Conservation (phyloP, 2,113 vertebrate genomes). For the Tor tambroides region DNA sequence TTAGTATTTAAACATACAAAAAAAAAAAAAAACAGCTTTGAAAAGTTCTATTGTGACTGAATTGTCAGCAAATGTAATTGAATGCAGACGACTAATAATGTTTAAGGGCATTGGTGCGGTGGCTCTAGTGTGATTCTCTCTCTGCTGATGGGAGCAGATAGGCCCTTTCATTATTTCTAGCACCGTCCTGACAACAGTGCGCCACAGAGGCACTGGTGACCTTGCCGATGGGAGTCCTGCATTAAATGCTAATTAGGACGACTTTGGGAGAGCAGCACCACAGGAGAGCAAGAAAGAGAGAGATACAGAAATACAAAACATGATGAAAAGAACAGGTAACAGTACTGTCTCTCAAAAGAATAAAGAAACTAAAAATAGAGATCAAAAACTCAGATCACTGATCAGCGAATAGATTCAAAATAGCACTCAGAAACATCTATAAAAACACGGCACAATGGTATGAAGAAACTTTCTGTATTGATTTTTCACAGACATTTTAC, state of each 20-base stretch:
- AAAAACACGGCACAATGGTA: neutral
- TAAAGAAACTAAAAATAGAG: slow-evolving; percentile 21
- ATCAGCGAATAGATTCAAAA: slow-evolving; percentile 3
- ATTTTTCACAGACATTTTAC: neutral
- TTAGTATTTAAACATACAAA: neutral
- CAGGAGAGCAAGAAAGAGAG: slow-evolving; percentile 45
- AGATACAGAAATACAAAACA: slow-evolving; percentile 45
- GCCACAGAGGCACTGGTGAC: slow-evolving; percentile 67
- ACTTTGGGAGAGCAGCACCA: slow-evolving; percentile 69
- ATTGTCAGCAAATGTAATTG: slow-evolving; percentile 70
- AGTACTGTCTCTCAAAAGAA: slow-evolving; percentile 47
- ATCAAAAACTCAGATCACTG: slow-evolving; percentile 9
- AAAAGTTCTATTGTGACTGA: slow-evolving; percentile 40
- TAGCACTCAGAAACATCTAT: neutral
- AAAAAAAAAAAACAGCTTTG: neutral
- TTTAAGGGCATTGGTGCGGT: slow-evolving; percentile 36
- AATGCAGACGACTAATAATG: slow-evolving; percentile 70
- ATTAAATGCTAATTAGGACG: slow-evolving; percentile 74
- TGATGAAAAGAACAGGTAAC: slow-evolving; percentile 45
- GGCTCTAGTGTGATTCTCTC: slow-evolving; percentile 36
- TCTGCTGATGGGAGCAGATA: slow-evolving; percentile 67
- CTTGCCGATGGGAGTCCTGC: slow-evolving; percentile 66
- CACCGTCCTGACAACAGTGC: slow-evolving; percentile 64
- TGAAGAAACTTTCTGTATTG: neutral
- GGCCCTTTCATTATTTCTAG: slow-evolving; percentile 73